These are phyloP conservation scores for Agrilus biguttatus DNA, from an alignment of 2,888 invertebrate genomes.

Conservation along the genomic window DNA sequence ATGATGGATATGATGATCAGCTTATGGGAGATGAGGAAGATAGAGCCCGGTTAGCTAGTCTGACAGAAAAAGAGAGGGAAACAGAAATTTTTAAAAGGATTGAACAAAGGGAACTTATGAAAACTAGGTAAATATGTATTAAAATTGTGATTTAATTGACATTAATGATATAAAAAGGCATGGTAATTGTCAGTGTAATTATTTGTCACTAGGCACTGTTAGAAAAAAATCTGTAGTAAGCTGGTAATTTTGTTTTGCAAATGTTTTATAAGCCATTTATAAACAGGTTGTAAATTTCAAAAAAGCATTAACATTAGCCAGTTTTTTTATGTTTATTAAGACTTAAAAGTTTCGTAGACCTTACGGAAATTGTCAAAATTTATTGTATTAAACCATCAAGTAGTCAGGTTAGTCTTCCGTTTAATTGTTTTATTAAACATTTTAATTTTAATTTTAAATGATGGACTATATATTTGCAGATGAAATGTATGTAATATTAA, in stretches of 20 bases:
- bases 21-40: constrained; percentile 96
- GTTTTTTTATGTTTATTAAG: no score
- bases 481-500: no score
- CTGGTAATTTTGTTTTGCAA: background rate
- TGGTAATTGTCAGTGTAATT: no score
- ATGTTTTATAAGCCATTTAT: background rate
- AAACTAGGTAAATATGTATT: constrained; percentile 46
- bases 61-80: constrained; percentile 95
- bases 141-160: background rate
- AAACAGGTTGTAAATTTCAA: background rate
- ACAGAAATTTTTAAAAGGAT: constrained; percentile 94
- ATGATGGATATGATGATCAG: constrained; percentile 94
- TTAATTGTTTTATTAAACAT: no score
- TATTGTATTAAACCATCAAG: background rate
- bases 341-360: no score
- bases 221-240: no score
- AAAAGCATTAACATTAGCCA: background rate
- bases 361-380: background rate
- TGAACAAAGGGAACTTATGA: constrained; percentile 85
- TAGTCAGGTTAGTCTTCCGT: no score
- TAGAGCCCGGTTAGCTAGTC: constrained; percentile 70
- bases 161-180: no score
- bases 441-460: no score
- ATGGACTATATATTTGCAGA: no score
- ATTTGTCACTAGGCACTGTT: no score